These are phyloP conservation scores for Pangasius mekongensis DNA, from an alignment of 2,797 vertebrate genomes.

Conservation along the genomic window DNA sequence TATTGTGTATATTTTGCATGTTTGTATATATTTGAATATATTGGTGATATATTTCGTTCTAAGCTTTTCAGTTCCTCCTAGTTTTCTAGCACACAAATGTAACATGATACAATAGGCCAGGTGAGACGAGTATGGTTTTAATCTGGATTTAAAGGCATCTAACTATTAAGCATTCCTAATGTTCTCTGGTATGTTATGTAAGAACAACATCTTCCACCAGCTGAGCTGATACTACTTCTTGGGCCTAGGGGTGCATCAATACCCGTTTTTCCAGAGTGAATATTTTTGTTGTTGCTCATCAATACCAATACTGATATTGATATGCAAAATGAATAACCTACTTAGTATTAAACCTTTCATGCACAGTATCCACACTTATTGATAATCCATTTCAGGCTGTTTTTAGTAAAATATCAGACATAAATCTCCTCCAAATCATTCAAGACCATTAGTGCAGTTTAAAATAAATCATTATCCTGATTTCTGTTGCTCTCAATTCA, in stretches of 20 bases:
- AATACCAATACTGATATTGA: background rate
- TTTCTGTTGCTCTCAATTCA: no score
- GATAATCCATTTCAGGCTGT: no score
- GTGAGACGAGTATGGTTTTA: background rate
- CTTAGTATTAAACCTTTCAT: background rate
- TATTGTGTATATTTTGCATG: conserved; percentile 6
- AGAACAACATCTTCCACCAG: background rate
- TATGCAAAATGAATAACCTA: background rate
- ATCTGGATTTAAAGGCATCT: background rate
- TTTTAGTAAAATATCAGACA: no score
- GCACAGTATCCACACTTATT: no score
- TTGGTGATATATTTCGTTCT: background rate
- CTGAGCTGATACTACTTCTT: background rate
- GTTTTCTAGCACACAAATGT: background rate
- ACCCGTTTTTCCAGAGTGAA: background rate
- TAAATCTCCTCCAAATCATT: no score
- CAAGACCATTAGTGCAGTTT: no score
- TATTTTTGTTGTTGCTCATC: background rate
- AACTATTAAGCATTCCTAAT: background rate
- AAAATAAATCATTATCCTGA: no score
- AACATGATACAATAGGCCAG: background rate
- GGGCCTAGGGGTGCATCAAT: background rate
- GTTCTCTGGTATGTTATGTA: background rate
- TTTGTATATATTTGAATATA: background rate
- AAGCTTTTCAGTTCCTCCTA: background rate